Percentiles rank a stretch among this genome's conserved stretches.
phyloP scores from a whole-genome alignment of 2,888 invertebrate genomes.

The Agrotis puta region DNA sequence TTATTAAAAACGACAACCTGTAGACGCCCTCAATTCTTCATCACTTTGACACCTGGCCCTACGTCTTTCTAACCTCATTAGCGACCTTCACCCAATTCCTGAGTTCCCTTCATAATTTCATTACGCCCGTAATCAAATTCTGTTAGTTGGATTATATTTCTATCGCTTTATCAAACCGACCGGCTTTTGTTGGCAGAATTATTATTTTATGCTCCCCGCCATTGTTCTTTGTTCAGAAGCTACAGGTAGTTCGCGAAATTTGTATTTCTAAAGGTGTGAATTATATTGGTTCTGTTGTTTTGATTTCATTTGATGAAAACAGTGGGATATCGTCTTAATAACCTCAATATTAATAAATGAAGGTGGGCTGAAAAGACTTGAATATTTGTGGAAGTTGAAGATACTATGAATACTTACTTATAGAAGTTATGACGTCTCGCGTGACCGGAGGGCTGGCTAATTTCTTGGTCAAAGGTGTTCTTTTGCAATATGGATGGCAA shows the following conservation, averaged over 20 bases:
- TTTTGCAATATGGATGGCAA: no score
- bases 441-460: no score
- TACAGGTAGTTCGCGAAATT: conserved; percentile 44
- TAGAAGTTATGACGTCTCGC: no score
- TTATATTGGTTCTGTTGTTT: conserved; percentile 6
- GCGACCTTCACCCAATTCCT: conserved; percentile 54
- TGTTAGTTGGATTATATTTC: conserved; percentile 60
- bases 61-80: conserved; percentile 48
- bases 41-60: conserved; percentile 37
- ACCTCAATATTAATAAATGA: conserved; percentile 1
- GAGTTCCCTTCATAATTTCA: conserved; percentile 49
- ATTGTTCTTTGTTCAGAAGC: conserved; percentile 24
- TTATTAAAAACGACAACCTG: not conserved
- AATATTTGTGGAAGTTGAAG: not conserved
- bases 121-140: conserved; percentile 57
- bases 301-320: conserved; percentile 11
- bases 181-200: conserved; percentile 44
- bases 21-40: not conserved
- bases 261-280: conserved; percentile 8
- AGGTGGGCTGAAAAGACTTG: no score
- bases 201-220: conserved; percentile 41
- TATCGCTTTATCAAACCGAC: conserved; percentile 55
- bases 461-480: no score
- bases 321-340: not conserved
- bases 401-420: no score